Base-by-base conservation (phyloP, 2,113 vertebrate genomes). In the Bostrychus sinensis region DNA sequence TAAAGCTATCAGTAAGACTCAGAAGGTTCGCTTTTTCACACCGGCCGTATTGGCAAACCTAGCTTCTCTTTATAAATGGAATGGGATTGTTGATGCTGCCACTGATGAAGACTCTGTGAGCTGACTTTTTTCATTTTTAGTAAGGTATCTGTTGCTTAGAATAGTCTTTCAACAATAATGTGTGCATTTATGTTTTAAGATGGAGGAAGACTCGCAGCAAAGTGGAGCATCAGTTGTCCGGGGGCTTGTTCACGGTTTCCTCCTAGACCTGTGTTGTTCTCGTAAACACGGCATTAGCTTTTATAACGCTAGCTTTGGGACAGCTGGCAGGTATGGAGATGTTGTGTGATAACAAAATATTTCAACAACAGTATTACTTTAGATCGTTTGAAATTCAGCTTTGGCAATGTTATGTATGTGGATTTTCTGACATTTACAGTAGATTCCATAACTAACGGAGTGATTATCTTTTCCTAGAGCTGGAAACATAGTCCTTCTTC, bases 221-320 rank as follows among this genome's bases (percentile, higher is more conserved):
- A 82, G 77, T 1, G 96, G 92, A 48, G 89, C 82, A 28, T n/a
- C 65, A n/a, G 66, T 92, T 57, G 90, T 97, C 16, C 82, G 96
- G 32, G 92, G 94, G 22, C 88, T 96, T 10, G 93, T 92, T 14
- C 96, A 99, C 77, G 81, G 73, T 41, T 98, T 99, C 81, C 92
- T 98, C 4, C 75, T 92, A 63, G 94, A 98, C 14, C 81, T 99
- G 7, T 99, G 96, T 70, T 96, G 95, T 81, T 98, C 97, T 12
- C 89, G 94, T 42, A 98, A 96, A 76, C 93, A 97, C 8, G 97
- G 97, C 1, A 96, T 99, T 76, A 95, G 91, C 11, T 99, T 99
- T 71, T 88, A 95, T 28, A 96, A 99, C 32, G 81, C 92, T 2
- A 96, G 92, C 67, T 86, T 97, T 26, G 97, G 96, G 19, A 98